phyloP scores from a whole-genome alignment of 2,888 invertebrate species.

The Melinaea menophilus region DNA sequence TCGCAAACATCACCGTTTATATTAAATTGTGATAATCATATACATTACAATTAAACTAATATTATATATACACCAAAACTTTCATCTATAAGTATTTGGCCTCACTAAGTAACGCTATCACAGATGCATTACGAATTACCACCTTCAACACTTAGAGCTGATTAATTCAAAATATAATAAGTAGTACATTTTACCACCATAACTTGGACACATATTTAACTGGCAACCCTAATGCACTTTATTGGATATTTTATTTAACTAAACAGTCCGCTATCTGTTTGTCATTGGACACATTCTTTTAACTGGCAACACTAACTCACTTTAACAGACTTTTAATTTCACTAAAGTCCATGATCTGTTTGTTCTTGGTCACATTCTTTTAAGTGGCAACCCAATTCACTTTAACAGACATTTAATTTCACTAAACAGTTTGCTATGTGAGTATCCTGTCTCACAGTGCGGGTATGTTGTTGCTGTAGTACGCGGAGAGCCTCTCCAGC shows the following conservation, averaged over 20 bases:
- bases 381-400: background rate
- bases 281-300: background rate
- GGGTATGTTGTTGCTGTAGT: conserved; percentile 57
- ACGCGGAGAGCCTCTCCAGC: conserved; percentile 57
- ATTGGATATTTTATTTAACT: conserved; percentile 17
- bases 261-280: conserved; percentile 15
- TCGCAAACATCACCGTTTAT: background rate
- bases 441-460: conserved; percentile 43
- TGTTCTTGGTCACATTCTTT: background rate
- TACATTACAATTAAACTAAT: background rate
- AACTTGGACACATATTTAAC: too few relatives aligned
- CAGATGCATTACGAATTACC: conserved; percentile 16
- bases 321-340: too few relatives aligned
- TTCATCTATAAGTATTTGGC: conserved; percentile 24
- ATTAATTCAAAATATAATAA: too few relatives aligned
- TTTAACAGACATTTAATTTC: conserved; percentile 10
- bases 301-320: too few relatives aligned
- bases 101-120: conserved; percentile 24
- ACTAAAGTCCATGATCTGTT: too few relatives aligned
- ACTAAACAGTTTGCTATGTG: conserved; percentile 19
- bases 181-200: too few relatives aligned
- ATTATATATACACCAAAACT: conserved; percentile 3
- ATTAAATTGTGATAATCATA: conserved; percentile 1
- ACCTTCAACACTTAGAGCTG: background rate
- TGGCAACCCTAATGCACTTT: background rate